A percentile compares a stretch with the other conserved stretches of the same genome.
Conservation (phyloP, 2,888 invertebrate genomes). For the Pheosia tremula region DNA sequence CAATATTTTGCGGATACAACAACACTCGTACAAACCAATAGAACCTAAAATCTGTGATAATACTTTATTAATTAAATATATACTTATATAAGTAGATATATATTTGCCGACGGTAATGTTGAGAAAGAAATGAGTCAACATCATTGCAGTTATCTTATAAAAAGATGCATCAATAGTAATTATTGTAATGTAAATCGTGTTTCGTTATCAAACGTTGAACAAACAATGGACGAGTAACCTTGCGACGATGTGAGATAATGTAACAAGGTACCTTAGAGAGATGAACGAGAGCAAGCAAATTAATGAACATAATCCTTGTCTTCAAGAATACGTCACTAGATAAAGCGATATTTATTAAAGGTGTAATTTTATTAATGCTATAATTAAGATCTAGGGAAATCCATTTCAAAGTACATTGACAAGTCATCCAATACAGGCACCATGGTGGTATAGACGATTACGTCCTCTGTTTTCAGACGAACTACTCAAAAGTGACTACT, state of each 20-base stretch:
- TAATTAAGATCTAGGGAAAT: slow-evolving; percentile 21
- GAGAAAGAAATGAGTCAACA: not conserved
- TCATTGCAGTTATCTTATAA: not conserved
- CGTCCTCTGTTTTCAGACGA: slow-evolving; percentile 41
- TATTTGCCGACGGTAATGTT: too few relatives aligned
- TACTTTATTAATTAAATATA: too few relatives aligned
- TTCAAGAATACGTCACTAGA: slow-evolving; percentile 1
- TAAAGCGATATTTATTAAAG: not conserved
- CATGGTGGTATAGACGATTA: not conserved
- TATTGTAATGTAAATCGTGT: slow-evolving; percentile 28
- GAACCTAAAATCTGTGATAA: too few relatives aligned
- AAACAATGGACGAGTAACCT: slow-evolving; percentile 73
- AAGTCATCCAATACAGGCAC: not conserved
- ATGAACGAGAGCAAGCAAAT: slow-evolving; percentile 49
- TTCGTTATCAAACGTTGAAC: slow-evolving; percentile 66
- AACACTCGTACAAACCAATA: too few relatives aligned
- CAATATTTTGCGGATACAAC: not conserved
- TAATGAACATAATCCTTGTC: slow-evolving; percentile 25
- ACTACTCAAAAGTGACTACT: slow-evolving; percentile 23
- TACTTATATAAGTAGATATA: too few relatives aligned
- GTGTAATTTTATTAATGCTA: not conserved
- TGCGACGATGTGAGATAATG: slow-evolving; percentile 59
- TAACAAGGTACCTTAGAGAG: slow-evolving; percentile 42
- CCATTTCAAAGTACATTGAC: slow-evolving; percentile 31
- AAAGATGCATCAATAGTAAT: not conserved